Conservation (phyloP, 1,140 invertebrate genomes). For the Sinella curviseta region DNA sequence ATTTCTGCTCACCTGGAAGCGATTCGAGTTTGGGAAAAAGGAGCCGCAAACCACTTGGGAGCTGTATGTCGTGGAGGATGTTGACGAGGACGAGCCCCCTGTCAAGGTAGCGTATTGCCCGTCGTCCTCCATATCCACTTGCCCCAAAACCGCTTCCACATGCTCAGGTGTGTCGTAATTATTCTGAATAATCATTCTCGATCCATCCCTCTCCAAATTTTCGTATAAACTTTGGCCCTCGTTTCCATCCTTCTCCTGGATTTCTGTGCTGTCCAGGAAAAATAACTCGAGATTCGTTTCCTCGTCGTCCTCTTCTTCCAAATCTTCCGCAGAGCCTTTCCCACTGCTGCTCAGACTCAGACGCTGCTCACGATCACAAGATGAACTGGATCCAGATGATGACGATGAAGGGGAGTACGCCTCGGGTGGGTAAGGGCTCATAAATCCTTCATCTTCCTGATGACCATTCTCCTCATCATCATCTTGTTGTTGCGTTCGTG, state of each 20-base stretch:
- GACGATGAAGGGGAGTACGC: slow-evolving; percentile 17
- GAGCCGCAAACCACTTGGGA: neutral
- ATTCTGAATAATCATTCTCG: slow-evolving; percentile 8
- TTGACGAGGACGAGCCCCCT: neutral
- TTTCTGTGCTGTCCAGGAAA: neutral
- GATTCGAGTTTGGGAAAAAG: slow-evolving; percentile 6
- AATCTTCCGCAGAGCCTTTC: slow-evolving; percentile 12
- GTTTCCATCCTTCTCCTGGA: neutral
- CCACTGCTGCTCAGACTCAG: neutral
- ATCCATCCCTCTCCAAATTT: neutral
- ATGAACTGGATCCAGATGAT: neutral
- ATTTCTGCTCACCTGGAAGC: neutral
- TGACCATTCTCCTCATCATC: neutral
- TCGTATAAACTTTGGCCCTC: neutral
- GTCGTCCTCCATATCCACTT: neutral
- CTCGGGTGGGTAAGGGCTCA: slow-evolving; percentile 30
- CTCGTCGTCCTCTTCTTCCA: neutral
- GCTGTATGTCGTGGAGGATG: neutral
- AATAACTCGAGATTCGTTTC: neutral
- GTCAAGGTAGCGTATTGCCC: neutral
- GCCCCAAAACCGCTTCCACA: too few species aligned
- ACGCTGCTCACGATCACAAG: neutral
- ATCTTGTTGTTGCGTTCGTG: too few species aligned
- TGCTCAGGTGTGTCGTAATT: too few species aligned
- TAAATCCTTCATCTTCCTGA: slow-evolving; percentile 27